Conservation (phyloP, 2,888 invertebrate genomes). For the Xestia c-nigrum region DNA sequence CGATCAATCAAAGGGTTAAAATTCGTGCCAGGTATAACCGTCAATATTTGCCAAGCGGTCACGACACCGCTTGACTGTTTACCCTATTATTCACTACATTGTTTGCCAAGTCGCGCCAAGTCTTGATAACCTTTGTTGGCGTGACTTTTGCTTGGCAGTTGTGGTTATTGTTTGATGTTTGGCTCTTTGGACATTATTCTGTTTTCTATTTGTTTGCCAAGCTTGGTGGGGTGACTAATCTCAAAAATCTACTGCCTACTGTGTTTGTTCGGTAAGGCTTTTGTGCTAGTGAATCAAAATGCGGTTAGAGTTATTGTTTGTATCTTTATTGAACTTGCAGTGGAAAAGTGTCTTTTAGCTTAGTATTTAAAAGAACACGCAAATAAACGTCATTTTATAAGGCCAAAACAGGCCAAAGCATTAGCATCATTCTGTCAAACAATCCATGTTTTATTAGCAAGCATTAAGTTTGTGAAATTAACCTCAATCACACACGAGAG, state of each 20-base stretch:
- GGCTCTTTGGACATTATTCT: slow-evolving; percentile 65
- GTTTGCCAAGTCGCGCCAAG: slow-evolving; percentile 80
- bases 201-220: slow-evolving; percentile 64
- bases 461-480: slow-evolving; percentile 62
- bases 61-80: slow-evolving; percentile 86
- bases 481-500: slow-evolving; percentile 72
- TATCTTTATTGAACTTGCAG: not conserved
- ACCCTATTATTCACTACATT: slow-evolving; percentile 86
- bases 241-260: slow-evolving; percentile 55
- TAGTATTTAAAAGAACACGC: not conserved
- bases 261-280: slow-evolving; percentile 43
- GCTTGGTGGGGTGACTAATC: slow-evolving; percentile 64
- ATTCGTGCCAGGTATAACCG: slow-evolving; percentile 79
- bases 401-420: slow-evolving; percentile 26
- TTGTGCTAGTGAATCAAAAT: slow-evolving; percentile 25
- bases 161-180: slow-evolving; percentile 79
- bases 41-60: slow-evolving; percentile 85
- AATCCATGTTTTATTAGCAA: slow-evolving; percentile 61
- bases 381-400: slow-evolving; percentile 19
- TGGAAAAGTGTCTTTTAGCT: not conserved
- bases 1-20: slow-evolving; percentile 88
- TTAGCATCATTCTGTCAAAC: slow-evolving; percentile 45
- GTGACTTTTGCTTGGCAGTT: slow-evolving; percentile 78
- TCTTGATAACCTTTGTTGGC: slow-evolving; percentile 75
- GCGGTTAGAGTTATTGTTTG: not conserved